These are phyloP conservation scores for Rhombomys opimus DNA, from an alignment of 2,113 vertebrate genomes.

Conservation along the genomic window DNA sequence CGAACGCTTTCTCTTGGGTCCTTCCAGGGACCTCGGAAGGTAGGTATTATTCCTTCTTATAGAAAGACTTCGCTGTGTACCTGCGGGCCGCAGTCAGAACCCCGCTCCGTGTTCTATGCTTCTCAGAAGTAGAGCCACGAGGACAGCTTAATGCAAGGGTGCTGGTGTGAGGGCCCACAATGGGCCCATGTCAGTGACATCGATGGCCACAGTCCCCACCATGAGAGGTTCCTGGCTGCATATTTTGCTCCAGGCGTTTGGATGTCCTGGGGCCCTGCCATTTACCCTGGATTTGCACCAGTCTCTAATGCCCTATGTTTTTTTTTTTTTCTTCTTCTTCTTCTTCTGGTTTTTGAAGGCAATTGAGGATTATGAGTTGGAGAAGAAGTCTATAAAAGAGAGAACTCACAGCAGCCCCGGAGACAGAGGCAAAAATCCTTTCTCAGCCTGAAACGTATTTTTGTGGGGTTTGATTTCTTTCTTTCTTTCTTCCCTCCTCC, in stretches of 20 bases:
- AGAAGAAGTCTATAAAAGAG: constrained; percentile 65
- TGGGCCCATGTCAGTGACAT: neutral
- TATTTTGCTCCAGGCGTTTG: neutral
- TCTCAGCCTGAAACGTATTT: neutral
- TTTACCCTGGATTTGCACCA: neutral
- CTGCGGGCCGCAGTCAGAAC: neutral
- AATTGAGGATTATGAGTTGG: constrained; percentile 70
- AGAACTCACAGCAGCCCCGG: neutral
- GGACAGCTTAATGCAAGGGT: neutral
- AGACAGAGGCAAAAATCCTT: constrained; percentile 71
- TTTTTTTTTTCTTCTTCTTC: neutral
- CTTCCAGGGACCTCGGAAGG: neutral
- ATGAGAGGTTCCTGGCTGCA: neutral
- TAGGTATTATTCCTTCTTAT: neutral
- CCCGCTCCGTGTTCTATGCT: neutral
- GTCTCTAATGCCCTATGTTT: neutral
- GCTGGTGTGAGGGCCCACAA: neutral
- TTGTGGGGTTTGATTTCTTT: neutral
- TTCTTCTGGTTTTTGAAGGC: constrained; percentile 72
- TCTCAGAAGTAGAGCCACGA: neutral
- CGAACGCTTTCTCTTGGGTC: neutral
- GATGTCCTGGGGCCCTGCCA: neutral
- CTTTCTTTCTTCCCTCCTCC: neutral
- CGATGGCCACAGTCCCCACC: fast-evolving
- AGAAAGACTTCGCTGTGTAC: neutral